Evolutionary conservation across 2,113 vertebrate species (phyloP), one percentile per base, ranked within the genome.

Genomic region (Haemorhous mexicanus): DNA sequence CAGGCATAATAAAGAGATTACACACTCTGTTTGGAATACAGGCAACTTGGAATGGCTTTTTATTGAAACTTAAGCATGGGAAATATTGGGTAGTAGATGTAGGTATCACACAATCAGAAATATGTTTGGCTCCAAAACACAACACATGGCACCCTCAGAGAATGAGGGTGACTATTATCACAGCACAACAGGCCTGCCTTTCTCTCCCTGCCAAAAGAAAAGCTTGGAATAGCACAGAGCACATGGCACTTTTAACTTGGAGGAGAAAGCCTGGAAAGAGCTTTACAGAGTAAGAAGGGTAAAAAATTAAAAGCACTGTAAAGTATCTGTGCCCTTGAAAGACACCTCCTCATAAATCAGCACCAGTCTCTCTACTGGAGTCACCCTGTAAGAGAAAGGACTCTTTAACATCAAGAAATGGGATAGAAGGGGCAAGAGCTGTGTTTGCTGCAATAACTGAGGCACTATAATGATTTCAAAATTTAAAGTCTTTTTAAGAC

Each of bases 1-100:
- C 93, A 89, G 89, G 76, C 83, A 91, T 82, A 96, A 96, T 88
- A 76, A 95, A 94, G 76, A 93, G 75, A 96, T 95, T 76, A 93
- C 63, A 93, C 83, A 70, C 37, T 56, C 74, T 0, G 16, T 82
- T 83, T 75, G 24, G 70, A 91, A 64, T 32, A 88, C 66, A 72
- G 83, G 77, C 84, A 68, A 53, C 95, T 94, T 90, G 56, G 90
- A 95, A 91, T 46, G 41, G 79, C 72, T 92, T 87, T 87, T 95
- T 90, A 92, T 96, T 95, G 92, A 92, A 79, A 85, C 94, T 63
- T 94, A 63, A 69, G 74, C 56, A 84, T 69, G 91, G 81, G 80
- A 94, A 95, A 92, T 63, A 87, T 27, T 41, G 89, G 49, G 61
- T 66, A 27, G 53, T 70, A 67, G 64, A 73, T 82, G 69, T 76